Base-by-base conservation (phyloP, 2,113 vertebrate genomes). In the Lepisosteus oculatus region DNA sequence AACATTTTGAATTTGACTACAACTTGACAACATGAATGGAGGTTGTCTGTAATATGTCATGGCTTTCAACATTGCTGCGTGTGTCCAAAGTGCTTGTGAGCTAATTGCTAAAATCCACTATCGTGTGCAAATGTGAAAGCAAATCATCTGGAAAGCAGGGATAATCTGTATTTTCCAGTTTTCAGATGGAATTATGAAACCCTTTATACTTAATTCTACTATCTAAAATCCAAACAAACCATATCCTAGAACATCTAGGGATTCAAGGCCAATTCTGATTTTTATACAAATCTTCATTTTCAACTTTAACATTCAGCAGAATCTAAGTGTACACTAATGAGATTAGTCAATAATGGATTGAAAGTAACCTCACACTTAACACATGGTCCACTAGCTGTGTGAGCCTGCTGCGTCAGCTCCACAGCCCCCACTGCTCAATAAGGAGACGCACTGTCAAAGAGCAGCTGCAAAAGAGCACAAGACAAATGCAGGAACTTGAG, bases 171-270 rank as follows among this genome's bases (percentile, higher is more conserved):
- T 82, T 78, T 83, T 77, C 81, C 85, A 82, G 87, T 87, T 87
- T 85, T 87, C 85, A 84, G 85, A 79, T 87, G 86, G 82, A 84
- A 90, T 87, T 87, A 84, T 78, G 76, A 77, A 78, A 75, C 79
- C 45, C 29, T 66, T 68, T 74, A 79, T 69, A 74, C 83, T 81
- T 69, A 82, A 84, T 84, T 79, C 76, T 68, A 77, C 77, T 73
- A 76, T 76, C 79, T 80, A 69, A 85, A 83, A 84, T 87, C 84
- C 80, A 78, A 86, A 71, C 43, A 15, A 8, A 12, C 59, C 56
- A 59, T 44, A 29, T 29, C 29, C 29, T 29, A 29, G 29, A 29
- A 29, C 59, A 17, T 0, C 43, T 65, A 15, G 55, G 56, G 65
- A 29, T 29, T 29, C 29, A 29, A 1, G 29, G 29, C 29, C 29